phyloP scores from a whole-genome alignment of 2,113 vertebrate genomes.

The Ascaphus truei region DNA sequence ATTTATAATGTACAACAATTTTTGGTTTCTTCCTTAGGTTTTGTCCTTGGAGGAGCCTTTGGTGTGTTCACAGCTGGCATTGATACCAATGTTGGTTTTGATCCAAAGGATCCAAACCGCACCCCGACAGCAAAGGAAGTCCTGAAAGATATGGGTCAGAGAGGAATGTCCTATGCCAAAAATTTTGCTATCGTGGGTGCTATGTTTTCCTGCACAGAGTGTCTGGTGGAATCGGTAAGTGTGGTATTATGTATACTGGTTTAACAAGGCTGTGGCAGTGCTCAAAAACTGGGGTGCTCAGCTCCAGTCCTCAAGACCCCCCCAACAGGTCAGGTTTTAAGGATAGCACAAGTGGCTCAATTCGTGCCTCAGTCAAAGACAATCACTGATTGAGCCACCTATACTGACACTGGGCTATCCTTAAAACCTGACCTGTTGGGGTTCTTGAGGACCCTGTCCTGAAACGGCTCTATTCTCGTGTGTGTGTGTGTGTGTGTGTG shows the following conservation, averaged over 20 bases:
- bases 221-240: conserved; percentile 93
- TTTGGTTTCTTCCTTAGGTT: conserved; percentile 61
- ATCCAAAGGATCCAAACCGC: conserved; percentile 90
- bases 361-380: no score
- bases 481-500: neutral
- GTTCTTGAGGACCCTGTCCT: no score
- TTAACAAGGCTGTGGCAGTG: no score
- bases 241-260: no score
- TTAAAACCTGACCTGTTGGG: no score
- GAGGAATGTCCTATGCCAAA: conserved; percentile 95
- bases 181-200: conserved; percentile 96
- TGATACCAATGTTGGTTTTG: conserved; percentile 91
- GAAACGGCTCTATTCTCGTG: no score
- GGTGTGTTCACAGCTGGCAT: conserved; percentile 96
- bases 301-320: no score
- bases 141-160: conserved; percentile 95
- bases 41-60: conserved; percentile 92
- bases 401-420: no score
- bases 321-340: no score
- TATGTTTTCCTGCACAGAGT: conserved; percentile 97
- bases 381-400: no score
- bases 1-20: neutral
- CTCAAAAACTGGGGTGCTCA: no score
- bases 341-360: no score
- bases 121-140: conserved; percentile 90